Percentiles rank a stretch among this genome's conserved stretches.
phyloP scores from a whole-genome alignment of 2,113 vertebrate species.

The Mustela lutreola region DNA sequence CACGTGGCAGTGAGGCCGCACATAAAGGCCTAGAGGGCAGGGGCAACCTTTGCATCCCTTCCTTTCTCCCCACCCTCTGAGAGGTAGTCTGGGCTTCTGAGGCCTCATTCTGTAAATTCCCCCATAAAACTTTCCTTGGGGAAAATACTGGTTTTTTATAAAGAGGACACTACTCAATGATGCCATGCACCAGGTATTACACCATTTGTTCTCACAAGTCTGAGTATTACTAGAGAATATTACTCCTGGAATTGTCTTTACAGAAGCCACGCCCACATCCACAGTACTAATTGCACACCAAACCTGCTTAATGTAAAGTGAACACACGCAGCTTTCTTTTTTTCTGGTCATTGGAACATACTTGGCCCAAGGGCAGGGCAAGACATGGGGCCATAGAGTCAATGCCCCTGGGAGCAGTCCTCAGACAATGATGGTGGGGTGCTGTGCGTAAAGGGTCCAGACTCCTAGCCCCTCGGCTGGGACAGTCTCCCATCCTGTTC shows the following conservation, averaged over 20 bases:
- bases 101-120: not conserved
- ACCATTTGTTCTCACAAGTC: not conserved
- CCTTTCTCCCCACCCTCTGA: not conserved
- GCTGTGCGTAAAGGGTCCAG: no score
- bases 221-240: not conserved
- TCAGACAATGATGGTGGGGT: not conserved
- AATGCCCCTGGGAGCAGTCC: no score
- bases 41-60: not conserved
- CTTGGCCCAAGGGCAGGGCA: not conserved
- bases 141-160: not conserved
- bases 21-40: not conserved
- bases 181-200: not conserved
- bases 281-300: not conserved
- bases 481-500: not conserved
- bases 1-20: no score
- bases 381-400: not conserved
- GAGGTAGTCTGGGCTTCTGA: not conserved
- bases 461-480: not conserved
- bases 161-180: not conserved
- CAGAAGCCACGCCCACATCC: no score
- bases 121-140: not conserved
- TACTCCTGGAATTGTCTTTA: not conserved
- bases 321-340: not conserved
- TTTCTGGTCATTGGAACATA: not conserved
- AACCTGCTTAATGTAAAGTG: not conserved